Base-by-base conservation (phyloP, 2,888 invertebrate genomes). In the Ochlodes sylvanus region DNA sequence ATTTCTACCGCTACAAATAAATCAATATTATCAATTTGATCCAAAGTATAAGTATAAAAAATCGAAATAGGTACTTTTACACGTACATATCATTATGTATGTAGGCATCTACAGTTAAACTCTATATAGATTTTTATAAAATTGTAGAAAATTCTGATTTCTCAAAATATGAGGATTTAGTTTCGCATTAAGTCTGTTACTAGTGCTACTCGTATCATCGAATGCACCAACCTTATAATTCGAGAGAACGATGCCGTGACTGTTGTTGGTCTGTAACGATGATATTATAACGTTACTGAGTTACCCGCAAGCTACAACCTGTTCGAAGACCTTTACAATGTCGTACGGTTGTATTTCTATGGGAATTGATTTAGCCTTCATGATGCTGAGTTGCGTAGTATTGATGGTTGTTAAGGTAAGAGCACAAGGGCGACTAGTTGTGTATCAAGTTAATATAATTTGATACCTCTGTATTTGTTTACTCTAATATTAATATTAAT, bases 241-340 rank as follows among this genome's bases (percentile, higher is more conserved):
- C n/a, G 12, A 38, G 57, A 21, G 27, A 57, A 65, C 38, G 52
- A 63, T 27, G 57, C 50, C 15, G 50, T 57, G 47, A 65, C 63
- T 71, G 58, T 67, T 64, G 71, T 76, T 76, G 77, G 78, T 79
- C 74, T 75, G 76, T 72, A 77, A 79, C 73, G 77, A 77, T 73
- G 65, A 60, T 74, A 76, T 74, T 75, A 76, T 74, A 77, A 75
- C 77, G 77, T 82, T 83, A 82, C 78, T 79, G 78, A 81, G 77
- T 79, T 76, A 75, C 75, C 70, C 73, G 69, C 76, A 50, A 50
- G 50, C 50, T 50, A 50, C 50, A 86, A 86, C 86, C 84, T 81
- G 87, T 86, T 86, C 76, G 67, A 70, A 84, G 80, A 80, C 80
- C 83, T 83, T 81, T 76, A 71, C 77, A 77, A n/a, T 79, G 68